Percentiles rank a stretch among this genome's conserved stretches.
Evolutionary conservation across 2,113 vertebrate genomes (phyloP).

Genomic region (Callaeas wilsoni): DNA sequence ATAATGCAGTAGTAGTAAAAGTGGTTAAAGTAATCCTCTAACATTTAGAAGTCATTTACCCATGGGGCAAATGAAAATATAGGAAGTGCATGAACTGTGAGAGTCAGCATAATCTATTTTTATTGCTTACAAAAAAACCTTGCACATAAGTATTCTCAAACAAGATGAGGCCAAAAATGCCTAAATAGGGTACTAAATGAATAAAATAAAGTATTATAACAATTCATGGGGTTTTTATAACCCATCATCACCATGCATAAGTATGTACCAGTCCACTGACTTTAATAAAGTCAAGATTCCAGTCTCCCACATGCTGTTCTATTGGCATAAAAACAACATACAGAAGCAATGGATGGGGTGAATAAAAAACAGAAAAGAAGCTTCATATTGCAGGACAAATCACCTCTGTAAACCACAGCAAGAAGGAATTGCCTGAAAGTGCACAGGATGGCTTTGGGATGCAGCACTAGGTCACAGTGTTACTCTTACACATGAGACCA

Average conservation of each 20-base stretch:
- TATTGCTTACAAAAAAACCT: not conserved
- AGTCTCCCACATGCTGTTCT: not conserved
- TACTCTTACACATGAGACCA: not conserved
- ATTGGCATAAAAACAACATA: not conserved
- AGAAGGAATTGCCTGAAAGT: not conserved
- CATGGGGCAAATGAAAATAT: not conserved
- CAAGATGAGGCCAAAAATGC: slow-evolving; percentile 2
- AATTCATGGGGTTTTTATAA: slow-evolving; percentile 31
- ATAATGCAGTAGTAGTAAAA: not conserved
- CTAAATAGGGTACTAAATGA: slow-evolving; percentile 11
- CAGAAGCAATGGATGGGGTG: not conserved
- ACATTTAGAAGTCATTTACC: slow-evolving; percentile 9
- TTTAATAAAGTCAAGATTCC: slow-evolving; percentile 18
- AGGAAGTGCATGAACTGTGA: not conserved
- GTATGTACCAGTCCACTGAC: not conserved
- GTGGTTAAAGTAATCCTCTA: not conserved
- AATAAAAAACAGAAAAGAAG: not conserved
- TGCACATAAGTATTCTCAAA: slow-evolving; percentile 21
- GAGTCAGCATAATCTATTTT: slow-evolving; percentile 1
- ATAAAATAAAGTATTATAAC: not conserved
- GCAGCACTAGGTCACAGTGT: not conserved
- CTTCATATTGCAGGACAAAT: not conserved
- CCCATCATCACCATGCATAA: not conserved
- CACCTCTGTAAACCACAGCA: not conserved
- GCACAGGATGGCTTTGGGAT: not conserved